Evolutionary conservation across 2,888 invertebrate species (phyloP).

Genomic region (Pasiphila rectangulata): DNA sequence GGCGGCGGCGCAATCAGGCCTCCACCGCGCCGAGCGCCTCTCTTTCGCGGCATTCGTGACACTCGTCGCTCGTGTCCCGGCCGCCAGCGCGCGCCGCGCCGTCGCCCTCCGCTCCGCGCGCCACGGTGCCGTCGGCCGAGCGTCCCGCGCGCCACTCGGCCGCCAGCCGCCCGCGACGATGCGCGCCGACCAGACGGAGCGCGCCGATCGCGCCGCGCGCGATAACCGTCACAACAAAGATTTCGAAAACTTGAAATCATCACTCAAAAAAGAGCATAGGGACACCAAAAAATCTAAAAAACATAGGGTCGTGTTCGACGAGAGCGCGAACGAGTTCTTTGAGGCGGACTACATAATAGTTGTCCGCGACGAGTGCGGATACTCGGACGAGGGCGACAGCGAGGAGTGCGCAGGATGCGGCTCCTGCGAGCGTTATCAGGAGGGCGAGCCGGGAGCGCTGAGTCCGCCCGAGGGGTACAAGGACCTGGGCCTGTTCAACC

Average conservation of each 20-base stretch:
- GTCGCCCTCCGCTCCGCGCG: background rate
- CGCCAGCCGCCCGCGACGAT: constrained; percentile 68
- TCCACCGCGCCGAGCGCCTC: background rate
- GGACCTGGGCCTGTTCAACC: constrained; percentile 86
- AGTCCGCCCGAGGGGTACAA: constrained; percentile 96
- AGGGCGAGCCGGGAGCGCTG: constrained; percentile 90
- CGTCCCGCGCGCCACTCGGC: constrained; percentile 42
- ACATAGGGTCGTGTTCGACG: constrained; percentile 92
- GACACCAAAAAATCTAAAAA: constrained; percentile 83
- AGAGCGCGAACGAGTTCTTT: constrained; percentile 93
- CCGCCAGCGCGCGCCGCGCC: constrained; percentile 4
- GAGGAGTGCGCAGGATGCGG: constrained; percentile 84
- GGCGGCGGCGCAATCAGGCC: background rate
- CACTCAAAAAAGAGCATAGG: constrained; percentile 84
- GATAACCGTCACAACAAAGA: constrained; percentile 82
- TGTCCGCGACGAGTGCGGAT: constrained; percentile 91
- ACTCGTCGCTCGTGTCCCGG: constrained; percentile 14
- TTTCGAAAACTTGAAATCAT: constrained; percentile 84
- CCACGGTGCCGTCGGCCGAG: background rate
- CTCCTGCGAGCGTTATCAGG: constrained; percentile 81
- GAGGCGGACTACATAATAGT: constrained; percentile 95
- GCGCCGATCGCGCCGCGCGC: constrained; percentile 59
- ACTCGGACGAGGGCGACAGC: constrained; percentile 90
- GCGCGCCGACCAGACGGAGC: constrained; percentile 70
- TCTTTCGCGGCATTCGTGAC: background rate